Evolutionary conservation across 2,888 invertebrate genomes (phyloP).

Genomic region (Alviniconcha strummeri): DNA sequence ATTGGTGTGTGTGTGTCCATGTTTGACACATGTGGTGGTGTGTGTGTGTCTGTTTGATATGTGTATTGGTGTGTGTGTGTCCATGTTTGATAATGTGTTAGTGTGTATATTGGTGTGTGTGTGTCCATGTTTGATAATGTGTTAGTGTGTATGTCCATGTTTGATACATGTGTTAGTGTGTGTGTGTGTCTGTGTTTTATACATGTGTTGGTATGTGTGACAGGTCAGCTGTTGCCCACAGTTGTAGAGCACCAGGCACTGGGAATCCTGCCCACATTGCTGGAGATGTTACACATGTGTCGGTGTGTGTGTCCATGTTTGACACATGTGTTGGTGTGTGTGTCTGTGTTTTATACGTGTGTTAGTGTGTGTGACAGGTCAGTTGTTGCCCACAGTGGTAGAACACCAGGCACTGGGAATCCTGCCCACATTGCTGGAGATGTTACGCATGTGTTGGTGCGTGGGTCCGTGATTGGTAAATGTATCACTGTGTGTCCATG

Average conservation of each 20-base stretch:
- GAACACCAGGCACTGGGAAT: conserved; percentile 96
- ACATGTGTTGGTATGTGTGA: too few relatives aligned
- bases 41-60: neutral
- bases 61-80: neutral
- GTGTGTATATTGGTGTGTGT: neutral
- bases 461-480: too few relatives aligned
- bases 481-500: neutral
- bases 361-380: conserved; percentile 77
- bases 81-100: neutral
- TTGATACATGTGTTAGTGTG: neutral
- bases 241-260: conserved; percentile 95
- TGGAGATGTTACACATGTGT: conserved; percentile 87
- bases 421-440: conserved; percentile 93
- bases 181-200: neutral
- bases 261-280: conserved; percentile 93
- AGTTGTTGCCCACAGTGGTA: conserved; percentile 91
- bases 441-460: conserved; percentile 79
- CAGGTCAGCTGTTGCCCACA: conserved; percentile 89
- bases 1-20: neutral
- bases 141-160: neutral
- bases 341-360: neutral
- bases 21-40: neutral
- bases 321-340: neutral
- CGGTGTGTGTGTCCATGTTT: too few relatives aligned
- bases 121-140: neutral